phyloP scores from a whole-genome alignment of 1,140 invertebrate species.

The Caenorhabditis briggsae region DNA sequence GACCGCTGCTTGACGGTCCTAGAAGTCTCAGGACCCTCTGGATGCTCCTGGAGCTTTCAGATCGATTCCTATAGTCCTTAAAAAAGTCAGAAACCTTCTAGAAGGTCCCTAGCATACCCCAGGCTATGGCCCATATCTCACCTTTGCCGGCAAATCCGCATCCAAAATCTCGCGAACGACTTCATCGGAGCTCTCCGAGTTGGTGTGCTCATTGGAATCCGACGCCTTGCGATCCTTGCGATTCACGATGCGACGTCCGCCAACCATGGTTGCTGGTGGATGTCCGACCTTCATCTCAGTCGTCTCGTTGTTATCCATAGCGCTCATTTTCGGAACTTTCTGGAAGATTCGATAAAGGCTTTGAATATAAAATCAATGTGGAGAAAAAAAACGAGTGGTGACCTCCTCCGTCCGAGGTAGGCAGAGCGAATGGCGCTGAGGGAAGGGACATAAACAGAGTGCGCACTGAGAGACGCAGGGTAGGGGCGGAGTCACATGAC shows the following conservation, averaged over 20 bases:
- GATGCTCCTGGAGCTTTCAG: no score
- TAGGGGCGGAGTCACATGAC: conserved; percentile 17
- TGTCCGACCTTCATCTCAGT: conserved; percentile 57
- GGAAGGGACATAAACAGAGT: neutral
- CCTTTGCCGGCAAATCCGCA: conserved; percentile 51
- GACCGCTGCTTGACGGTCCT: no score
- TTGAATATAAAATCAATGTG: neutral
- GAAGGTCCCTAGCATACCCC: neutral
- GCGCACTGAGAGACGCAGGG: neutral
- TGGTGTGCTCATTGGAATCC: conserved; percentile 35
- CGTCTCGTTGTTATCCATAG: conserved; percentile 12
- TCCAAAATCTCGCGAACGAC: conserved; percentile 30
- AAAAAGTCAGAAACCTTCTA: no score
- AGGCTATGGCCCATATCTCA: neutral
- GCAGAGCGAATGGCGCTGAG: no score
- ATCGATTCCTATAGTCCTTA: no score
- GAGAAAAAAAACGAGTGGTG: no score
- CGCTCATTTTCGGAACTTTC: neutral
- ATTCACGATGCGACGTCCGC: conserved; percentile 54
- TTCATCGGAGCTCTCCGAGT: conserved; percentile 55
- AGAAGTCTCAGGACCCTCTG: neutral
- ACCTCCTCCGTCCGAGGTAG: no score
- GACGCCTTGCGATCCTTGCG: conserved; percentile 58
- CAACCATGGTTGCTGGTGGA: conserved; percentile 58
- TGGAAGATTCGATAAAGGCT: neutral